Evolutionary conservation across 2,797 vertebrate genomes (phyloP).

Genomic region (Thaleichthys pacificus): DNA sequence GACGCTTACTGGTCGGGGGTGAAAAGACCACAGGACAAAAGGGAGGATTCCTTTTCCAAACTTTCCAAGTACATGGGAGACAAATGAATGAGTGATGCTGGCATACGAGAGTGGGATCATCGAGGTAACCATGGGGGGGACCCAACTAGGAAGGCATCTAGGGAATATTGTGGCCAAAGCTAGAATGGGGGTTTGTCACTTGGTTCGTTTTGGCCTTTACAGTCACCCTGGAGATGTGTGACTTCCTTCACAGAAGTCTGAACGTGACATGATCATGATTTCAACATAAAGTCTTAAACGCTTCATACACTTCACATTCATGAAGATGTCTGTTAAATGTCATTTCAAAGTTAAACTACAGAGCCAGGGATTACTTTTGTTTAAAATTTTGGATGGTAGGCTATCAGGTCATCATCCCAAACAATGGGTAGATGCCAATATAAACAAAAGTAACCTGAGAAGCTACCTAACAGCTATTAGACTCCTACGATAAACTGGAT

Average conservation of each 20-base stretch:
- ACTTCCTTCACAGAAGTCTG: conserved; percentile 48
- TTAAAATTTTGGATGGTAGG: neutral
- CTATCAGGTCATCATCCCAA: neutral
- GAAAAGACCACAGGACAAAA: conserved; percentile 36
- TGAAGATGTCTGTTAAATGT: neutral
- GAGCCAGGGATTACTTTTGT: neutral
- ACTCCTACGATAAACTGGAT: too few species aligned
- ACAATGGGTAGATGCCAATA: too few species aligned
- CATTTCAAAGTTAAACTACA: neutral
- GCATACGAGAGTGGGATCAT: neutral
- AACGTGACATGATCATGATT: conserved; percentile 46
- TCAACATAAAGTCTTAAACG: neutral
- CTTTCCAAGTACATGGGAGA: conserved; percentile 28
- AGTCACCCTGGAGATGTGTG: conserved; percentile 26
- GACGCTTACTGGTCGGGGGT: conserved; percentile 33
- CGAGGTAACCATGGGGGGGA: neutral
- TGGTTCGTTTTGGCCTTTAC: too few species aligned
- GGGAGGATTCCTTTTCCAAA: conserved; percentile 35
- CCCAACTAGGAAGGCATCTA: neutral
- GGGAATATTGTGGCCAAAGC: neutral
- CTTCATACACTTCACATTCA: neutral
- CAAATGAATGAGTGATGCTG: conserved; percentile 16
- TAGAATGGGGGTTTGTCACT: conserved; percentile 9
- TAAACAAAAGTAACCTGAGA: too few species aligned
- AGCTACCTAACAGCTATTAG: too few species aligned